phyloP scores from a whole-genome alignment of 2,113 vertebrate species.

The Phycodurus eques region DNA sequence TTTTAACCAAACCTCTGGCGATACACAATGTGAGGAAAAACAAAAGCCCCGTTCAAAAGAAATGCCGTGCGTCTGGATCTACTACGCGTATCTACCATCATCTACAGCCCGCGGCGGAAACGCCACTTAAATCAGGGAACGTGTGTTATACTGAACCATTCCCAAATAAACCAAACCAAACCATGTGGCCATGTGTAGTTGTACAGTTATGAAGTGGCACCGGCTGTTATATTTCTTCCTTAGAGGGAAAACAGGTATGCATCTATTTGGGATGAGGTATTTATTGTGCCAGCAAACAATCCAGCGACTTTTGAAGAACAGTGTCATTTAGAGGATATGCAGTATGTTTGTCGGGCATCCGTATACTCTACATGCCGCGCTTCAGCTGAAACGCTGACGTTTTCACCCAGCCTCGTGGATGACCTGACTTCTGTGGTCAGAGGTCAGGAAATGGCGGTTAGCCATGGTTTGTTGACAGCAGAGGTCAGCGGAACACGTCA shows the following conservation, averaged over 20 bases:
- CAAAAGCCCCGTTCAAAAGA: no score
- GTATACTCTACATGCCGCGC: not conserved
- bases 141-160: not conserved
- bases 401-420: not conserved
- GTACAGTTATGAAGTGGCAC: not conserved
- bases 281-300: not conserved
- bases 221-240: not conserved
- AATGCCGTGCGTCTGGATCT: not conserved
- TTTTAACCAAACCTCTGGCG: no score
- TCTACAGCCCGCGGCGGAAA: not conserved
- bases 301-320: not conserved
- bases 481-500: constrained; percentile 10
- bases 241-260: not conserved
- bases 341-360: not conserved
- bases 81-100: not conserved
- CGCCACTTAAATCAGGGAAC: not conserved
- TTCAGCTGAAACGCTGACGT: not conserved
- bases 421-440: not conserved
- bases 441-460: not conserved
- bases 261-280: not conserved
- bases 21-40: no score
- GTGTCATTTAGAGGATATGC: not conserved
- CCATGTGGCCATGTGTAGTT: not conserved
- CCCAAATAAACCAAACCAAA: not conserved
- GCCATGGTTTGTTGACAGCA: constrained; percentile 18